These are phyloP conservation scores for Zosterops pallidus DNA, from an alignment of 2,113 vertebrate species.

Conservation along the genomic window DNA sequence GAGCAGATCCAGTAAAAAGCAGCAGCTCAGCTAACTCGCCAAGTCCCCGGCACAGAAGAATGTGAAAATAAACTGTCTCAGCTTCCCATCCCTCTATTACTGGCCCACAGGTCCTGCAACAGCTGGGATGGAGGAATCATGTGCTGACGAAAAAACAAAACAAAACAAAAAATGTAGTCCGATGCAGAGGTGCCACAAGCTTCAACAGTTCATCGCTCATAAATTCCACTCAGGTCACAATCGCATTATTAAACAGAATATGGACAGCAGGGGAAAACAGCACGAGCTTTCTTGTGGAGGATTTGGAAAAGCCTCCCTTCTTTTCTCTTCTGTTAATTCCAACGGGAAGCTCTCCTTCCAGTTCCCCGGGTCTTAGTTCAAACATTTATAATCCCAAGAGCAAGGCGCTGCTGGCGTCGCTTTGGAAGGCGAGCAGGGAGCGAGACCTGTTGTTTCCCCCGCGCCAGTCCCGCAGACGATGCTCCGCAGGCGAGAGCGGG, in stretches of 20 bases:
- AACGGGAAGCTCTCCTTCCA: constrained; percentile 27
- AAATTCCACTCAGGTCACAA: constrained; percentile 50
- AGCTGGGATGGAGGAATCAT: constrained; percentile 1
- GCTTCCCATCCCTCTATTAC: constrained; percentile 34
- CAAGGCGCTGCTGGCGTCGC: not conserved
- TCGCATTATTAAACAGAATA: not conserved
- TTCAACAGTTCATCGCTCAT: constrained; percentile 8
- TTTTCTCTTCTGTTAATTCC: not conserved
- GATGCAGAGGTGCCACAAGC: not conserved
- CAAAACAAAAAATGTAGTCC: not conserved
- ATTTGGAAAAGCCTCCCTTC: not conserved
- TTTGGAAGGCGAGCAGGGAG: not conserved
- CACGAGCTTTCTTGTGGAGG: not conserved
- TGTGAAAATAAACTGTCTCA: constrained; percentile 17
- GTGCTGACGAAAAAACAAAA: not conserved
- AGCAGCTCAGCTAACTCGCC: constrained; percentile 19
- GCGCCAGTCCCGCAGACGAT: not conserved
- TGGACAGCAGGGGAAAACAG: not conserved
- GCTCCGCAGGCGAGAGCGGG: not conserved
- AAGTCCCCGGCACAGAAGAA: constrained; percentile 10
- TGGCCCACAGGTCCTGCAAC: constrained; percentile 13
- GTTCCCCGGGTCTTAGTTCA: constrained; percentile 18
- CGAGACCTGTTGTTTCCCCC: not conserved
- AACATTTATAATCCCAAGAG: constrained; percentile 63
- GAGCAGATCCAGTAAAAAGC: constrained; percentile 13